Base-by-base conservation (phyloP, 2,888 invertebrate species). In the Pilophorus perplexus region DNA sequence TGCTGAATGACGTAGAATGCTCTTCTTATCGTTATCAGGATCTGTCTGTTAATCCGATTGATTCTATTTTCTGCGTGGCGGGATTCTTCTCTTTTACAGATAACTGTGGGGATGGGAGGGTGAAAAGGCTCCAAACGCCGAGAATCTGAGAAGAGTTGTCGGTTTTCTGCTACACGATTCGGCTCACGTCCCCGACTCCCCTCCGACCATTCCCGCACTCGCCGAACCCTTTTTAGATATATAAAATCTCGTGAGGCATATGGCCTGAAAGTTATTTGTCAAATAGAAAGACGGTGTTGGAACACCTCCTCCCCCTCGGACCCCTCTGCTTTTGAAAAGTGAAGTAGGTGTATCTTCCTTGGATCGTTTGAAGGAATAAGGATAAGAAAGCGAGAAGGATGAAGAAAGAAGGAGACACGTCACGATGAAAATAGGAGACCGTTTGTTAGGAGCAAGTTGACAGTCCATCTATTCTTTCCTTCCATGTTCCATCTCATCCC, bases 241-340 rank as follows among this genome's bases (percentile, higher is more conserved):
- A 55, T 55, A 38, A 55, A 55, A 55, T 55, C 55, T 55, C 55
- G 55, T 37, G 55, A 55, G 55, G 55, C 55, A 23, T 55, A 55
- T 38, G 55, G 55, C 55, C 55, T 55, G 33, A 55, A 50, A 55
- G 55, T 55, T 55, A 55, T 55, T 55, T 55, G 55, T 55, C 55
- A 55, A 55, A 55, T 55, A 33, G 55, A 37, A 55, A 55, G 55
- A 55, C 55, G 55, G 38, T 14, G 55, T 14, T 37, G 16, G 55
- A 55, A 55, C 18, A 18, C 20, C 14, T 14, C 5, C 16, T 37
- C 27, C 18, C 28, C 16, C n/a, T 14, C n/a, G 42, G 42, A 33
- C n/a, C 42, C 42, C 16, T 42, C 16, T n/a, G 46, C 46, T 46
- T 46, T 46, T 46, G 20, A 46, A 23, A 23, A 46, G 46, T n/a